phyloP scores from a whole-genome alignment of 1,140 invertebrate genomes.

The Neodiprion pinetum region DNA sequence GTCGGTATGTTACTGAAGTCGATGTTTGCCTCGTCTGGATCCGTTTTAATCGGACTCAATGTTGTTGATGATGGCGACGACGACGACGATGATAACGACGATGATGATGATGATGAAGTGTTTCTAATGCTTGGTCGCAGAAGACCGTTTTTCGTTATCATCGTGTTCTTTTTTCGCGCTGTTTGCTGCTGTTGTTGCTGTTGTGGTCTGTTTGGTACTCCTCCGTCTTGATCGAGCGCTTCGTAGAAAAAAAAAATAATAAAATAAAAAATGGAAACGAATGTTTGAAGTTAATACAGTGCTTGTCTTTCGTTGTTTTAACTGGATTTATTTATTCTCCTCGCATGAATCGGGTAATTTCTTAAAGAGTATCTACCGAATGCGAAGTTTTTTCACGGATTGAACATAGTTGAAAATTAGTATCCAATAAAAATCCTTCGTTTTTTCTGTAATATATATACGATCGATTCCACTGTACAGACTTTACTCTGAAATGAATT shows the following conservation, averaged over 20 bases:
- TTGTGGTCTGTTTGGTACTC: constrained; percentile 23
- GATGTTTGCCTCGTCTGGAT: constrained; percentile 53
- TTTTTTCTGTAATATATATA: too few species aligned
- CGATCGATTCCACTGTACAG: too few species aligned
- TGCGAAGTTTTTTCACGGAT: too few species aligned
- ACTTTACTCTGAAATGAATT: too few species aligned
- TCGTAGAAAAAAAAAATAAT: constrained; percentile 11
- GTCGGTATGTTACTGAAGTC: constrained; percentile 56
- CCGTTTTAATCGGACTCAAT: constrained; percentile 52
- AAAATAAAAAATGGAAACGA: constrained; percentile 20
- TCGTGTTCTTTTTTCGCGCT: constrained; percentile 51
- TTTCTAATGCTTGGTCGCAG: constrained; percentile 47
- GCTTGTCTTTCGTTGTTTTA: too few species aligned
- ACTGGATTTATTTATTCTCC: too few species aligned
- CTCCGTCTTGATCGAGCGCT: constrained; percentile 62
- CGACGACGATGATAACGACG: constrained; percentile 47
- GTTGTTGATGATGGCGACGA: constrained; percentile 45
- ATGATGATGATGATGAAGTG: constrained; percentile 50
- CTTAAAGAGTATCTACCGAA: too few species aligned
- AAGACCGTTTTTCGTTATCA: constrained; percentile 59
- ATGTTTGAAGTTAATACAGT: too few species aligned
- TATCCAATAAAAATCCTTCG: too few species aligned
- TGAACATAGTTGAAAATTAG: too few species aligned
- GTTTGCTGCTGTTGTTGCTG: constrained; percentile 19
- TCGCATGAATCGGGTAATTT: too few species aligned